Evolutionary conservation across 2,113 vertebrate species (phyloP).

Genomic region (Sphaerodactylus townsendi): DNA sequence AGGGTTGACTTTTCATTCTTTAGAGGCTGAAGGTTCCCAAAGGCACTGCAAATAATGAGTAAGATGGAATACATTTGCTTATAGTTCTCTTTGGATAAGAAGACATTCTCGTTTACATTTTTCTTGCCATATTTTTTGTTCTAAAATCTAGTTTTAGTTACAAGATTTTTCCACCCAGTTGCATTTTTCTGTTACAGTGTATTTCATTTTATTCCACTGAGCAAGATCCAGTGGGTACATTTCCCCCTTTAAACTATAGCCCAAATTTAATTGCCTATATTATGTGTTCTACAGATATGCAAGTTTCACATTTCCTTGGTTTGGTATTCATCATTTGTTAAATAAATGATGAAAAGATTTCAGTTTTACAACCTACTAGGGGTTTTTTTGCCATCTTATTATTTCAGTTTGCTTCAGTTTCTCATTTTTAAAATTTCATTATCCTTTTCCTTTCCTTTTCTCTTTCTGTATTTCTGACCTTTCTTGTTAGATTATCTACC

Average conservation of each 20-base stretch:
- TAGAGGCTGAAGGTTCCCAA: background rate
- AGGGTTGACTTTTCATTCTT: background rate
- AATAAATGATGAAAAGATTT: background rate
- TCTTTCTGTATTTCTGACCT: background rate
- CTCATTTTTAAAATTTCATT: background rate
- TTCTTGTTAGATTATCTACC: background rate
- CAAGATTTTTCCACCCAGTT: background rate
- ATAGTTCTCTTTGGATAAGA: background rate
- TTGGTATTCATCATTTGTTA: background rate
- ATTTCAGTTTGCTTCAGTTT: background rate
- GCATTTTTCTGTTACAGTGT: accelerated
- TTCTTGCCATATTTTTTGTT: background rate
- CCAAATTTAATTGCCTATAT: background rate
- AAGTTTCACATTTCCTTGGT: background rate
- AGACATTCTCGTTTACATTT: background rate
- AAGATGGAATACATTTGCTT: background rate
- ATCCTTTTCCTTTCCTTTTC: background rate
- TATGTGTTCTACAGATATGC: background rate
- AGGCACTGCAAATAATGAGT: background rate
- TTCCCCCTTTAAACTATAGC: background rate
- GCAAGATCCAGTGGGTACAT: background rate
- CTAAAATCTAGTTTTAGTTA: background rate
- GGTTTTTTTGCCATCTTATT: background rate
- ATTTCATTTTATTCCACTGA: background rate
- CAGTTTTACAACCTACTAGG: background rate